Conservation (phyloP, 2,888 invertebrate species). For the Brachyptera risi region DNA sequence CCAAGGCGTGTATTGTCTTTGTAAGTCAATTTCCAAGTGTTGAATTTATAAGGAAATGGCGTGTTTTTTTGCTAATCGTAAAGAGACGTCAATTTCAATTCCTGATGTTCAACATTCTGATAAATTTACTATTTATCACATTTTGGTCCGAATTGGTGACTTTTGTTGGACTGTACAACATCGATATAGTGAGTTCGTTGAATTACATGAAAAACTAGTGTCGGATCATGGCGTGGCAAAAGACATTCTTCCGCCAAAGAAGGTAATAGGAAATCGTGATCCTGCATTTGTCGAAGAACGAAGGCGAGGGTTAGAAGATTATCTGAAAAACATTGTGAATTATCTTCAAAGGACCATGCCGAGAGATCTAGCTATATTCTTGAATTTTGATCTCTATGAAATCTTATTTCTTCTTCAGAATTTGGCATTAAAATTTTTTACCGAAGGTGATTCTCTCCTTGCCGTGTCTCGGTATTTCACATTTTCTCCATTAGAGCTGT, state of each 20-base stretch:
- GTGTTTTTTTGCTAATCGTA: constrained; percentile 64
- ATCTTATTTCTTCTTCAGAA: constrained; percentile 80
- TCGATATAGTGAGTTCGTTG: constrained; percentile 87
- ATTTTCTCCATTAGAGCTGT: constrained; percentile 78
- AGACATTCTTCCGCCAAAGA: constrained; percentile 88
- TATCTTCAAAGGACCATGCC: constrained; percentile 78
- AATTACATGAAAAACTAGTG: constrained; percentile 80
- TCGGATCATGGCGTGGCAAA: constrained; percentile 75
- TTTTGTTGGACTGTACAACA: constrained; percentile 79
- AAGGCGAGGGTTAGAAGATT: constrained; percentile 72
- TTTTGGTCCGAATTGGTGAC: constrained; percentile 63
- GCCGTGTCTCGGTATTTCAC: constrained; percentile 59
- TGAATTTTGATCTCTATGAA: constrained; percentile 87
- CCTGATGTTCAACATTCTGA: constrained; percentile 60
- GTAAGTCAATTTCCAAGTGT: not conserved
- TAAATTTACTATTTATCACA: constrained; percentile 68
- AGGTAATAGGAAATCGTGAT: constrained; percentile 85
- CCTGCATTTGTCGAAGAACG: constrained; percentile 83
- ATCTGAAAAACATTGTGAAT: constrained; percentile 71
- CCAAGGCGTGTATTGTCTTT: too few species aligned
- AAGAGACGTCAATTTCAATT: constrained; percentile 62
- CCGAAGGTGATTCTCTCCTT: constrained; percentile 67
- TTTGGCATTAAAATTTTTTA: constrained; percentile 72
- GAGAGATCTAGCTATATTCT: constrained; percentile 72
- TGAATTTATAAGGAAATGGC: constrained; percentile 58